phyloP scores from a whole-genome alignment of 2,797 vertebrate species.

The Avahi laniger region DNA sequence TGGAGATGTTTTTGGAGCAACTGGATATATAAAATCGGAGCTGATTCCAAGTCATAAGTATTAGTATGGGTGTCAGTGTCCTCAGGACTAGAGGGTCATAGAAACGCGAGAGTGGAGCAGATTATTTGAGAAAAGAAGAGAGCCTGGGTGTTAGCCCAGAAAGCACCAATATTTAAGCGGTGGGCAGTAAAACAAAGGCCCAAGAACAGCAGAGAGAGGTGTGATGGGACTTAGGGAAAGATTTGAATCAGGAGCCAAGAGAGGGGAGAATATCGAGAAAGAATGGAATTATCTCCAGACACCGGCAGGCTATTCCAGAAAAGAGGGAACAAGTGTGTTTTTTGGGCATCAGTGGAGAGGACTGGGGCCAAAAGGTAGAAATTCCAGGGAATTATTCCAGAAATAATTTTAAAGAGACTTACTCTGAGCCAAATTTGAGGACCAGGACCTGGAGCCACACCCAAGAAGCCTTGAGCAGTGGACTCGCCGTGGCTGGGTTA shows the following conservation, averaged over 20 bases:
- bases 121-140: not conserved
- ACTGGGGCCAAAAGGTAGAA: not conserved
- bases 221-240: not conserved
- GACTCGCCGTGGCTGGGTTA: no score
- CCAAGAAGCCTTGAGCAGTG: no score
- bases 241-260: not conserved
- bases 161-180: not conserved
- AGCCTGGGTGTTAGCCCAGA: not conserved
- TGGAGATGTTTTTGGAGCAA: slow-evolving; percentile 1
- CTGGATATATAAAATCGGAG: not conserved
- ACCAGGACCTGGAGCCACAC: no score
- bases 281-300: not conserved
- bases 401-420: no score
- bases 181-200: not conserved
- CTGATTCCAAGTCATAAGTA: not conserved
- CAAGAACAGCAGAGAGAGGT: not conserved
- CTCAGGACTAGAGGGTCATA: not conserved
- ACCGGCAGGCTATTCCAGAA: not conserved
- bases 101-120: not conserved
- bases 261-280: not conserved
- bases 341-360: not conserved
- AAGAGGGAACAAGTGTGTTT: not conserved
- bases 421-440: no score
- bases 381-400: no score
- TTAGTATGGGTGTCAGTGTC: not conserved